Evolutionary conservation across 2,888 invertebrate species (phyloP).

Genomic region (Cephus runcator): DNA sequence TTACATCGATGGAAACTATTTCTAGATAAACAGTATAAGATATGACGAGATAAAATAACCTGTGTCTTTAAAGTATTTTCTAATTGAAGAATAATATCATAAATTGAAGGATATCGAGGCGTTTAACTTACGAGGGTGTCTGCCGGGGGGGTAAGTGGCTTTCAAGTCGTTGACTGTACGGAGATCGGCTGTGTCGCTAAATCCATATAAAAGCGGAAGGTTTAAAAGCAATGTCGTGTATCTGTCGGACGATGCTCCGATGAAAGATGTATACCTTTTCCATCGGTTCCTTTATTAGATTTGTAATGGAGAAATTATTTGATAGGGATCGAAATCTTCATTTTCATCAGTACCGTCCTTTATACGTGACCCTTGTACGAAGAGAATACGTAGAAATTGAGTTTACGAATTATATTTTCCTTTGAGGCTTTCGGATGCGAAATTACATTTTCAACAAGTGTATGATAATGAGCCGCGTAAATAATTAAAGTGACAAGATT

Average conservation of each 20-base stretch:
- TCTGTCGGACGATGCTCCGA: not conserved
- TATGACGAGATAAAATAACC: not conserved
- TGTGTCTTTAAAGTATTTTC: not conserved
- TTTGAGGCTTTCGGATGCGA: not conserved
- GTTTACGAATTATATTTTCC: not conserved
- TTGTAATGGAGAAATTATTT: not conserved
- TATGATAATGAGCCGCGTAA: not conserved
- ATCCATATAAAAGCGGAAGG: not conserved
- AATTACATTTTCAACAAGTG: too few relatives aligned
- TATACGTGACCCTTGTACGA: not conserved
- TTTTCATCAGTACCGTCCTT: not conserved
- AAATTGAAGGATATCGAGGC: not conserved
- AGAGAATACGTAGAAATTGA: not conserved
- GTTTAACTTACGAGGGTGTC: not conserved
- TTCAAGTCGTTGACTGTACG: conserved; percentile 1
- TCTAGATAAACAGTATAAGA: not conserved
- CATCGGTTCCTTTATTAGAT: not conserved
- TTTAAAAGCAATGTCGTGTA: conserved; percentile 12
- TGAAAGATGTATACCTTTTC: not conserved
- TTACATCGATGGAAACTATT: not conserved
- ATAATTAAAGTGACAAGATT: not conserved
- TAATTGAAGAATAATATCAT: not conserved
- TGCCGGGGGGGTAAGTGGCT: conserved; percentile 2
- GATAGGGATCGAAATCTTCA: not conserved
- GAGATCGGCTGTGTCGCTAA: not conserved